Conservation (phyloP, 2,888 invertebrate species). For the Archaeoteleia sp. region DNA sequence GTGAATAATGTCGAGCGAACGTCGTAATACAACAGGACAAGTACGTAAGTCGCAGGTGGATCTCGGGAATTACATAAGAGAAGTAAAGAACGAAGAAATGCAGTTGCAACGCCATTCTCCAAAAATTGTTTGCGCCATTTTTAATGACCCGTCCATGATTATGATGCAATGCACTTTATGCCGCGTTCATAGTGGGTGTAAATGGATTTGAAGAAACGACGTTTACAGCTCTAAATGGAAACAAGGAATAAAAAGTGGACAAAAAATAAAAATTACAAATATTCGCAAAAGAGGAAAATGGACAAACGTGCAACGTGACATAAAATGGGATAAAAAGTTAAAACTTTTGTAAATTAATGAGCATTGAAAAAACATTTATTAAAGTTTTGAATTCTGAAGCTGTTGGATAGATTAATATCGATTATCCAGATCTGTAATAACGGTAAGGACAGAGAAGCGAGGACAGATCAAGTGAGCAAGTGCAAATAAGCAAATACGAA, state of each 20-base stretch:
- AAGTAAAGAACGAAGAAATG: conserved; percentile 26
- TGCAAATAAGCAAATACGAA: no score
- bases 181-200: neutral
- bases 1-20: conserved; percentile 38
- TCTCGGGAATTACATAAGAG: conserved; percentile 27
- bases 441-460: no score
- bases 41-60: conserved; percentile 31
- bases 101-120: conserved; percentile 1
- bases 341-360: no score
- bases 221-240: neutral
- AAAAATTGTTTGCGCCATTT: conserved; percentile 36
- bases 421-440: no score
- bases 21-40: conserved; percentile 21
- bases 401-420: no score
- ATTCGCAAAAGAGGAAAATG: conserved; percentile 2
- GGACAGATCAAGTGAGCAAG: no score
- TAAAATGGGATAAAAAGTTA: no score
- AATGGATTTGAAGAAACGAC: conserved; percentile 6
- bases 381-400: no score
- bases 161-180: neutral
- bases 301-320: no score
- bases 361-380: no score
- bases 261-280: neutral
- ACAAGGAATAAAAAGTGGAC: neutral
- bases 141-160: conserved; percentile 24